phyloP scores from a whole-genome alignment of 1,140 invertebrate species.

The Ditylenchus dipsaci region DNA sequence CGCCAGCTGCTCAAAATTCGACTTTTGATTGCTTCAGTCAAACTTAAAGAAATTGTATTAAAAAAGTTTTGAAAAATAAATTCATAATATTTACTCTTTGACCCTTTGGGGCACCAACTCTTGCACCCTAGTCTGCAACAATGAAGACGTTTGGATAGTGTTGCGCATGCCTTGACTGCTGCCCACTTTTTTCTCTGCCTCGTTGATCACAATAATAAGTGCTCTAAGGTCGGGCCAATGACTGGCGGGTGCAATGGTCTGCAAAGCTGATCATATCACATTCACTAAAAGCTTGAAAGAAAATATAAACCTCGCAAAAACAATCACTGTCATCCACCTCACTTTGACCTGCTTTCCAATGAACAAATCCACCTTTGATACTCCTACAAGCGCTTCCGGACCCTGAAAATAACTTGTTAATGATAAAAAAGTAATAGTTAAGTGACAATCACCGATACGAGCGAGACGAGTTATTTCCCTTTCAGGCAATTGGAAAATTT shows the following conservation, averaged over 20 bases:
- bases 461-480: constrained; percentile 61
- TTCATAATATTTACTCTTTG: constrained; percentile 64
- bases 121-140: constrained; percentile 73
- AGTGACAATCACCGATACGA: constrained; percentile 61
- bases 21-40: constrained; percentile 68
- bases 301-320: constrained; percentile 19
- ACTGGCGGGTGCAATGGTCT: constrained; percentile 65
- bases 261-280: too few species aligned
- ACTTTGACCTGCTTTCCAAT: constrained; percentile 74
- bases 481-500: constrained; percentile 38
- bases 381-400: constrained; percentile 95
- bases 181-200: constrained; percentile 75
- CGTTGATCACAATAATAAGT: constrained; percentile 82
- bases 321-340: constrained; percentile 73
- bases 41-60: constrained; percentile 5
- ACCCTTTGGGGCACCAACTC: constrained; percentile 71
- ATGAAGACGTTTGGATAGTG: constrained; percentile 73
- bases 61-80: not conserved
- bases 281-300: too few species aligned
- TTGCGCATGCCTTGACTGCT: constrained; percentile 87
- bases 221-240: constrained; percentile 88
- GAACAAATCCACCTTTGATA: constrained; percentile 84
- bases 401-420: constrained; percentile 62
- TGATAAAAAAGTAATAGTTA: constrained; percentile 3
- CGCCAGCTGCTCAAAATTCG: constrained; percentile 82